Percentiles rank a stretch among this genome's conserved stretches.
Conservation (phyloP, 2,797 vertebrate species). For the Parambassis ranga region DNA sequence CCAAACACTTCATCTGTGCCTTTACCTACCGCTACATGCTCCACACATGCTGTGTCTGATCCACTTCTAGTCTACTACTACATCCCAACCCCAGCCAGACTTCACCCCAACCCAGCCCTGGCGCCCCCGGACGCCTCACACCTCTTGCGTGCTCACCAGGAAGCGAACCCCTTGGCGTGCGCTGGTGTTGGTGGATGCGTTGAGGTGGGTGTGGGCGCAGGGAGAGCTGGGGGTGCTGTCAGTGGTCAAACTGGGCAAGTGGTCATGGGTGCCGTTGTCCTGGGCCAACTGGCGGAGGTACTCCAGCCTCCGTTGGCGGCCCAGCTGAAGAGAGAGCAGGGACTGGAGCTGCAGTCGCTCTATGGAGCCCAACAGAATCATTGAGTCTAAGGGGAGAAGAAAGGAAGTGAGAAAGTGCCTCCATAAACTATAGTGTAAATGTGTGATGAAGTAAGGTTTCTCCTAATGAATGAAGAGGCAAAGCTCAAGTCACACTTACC, state of each 20-base stretch:
- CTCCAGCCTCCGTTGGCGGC: conserved; percentile 82
- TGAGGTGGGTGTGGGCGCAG: conserved; percentile 48
- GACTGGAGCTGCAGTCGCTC: conserved; percentile 92
- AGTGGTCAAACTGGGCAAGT: conserved; percentile 64
- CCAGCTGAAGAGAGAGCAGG: conserved; percentile 87
- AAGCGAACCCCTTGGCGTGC: conserved; percentile 85
- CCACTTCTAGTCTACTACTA: conserved; percentile 35
- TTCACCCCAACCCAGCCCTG: conserved; percentile 46
- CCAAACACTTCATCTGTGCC: conserved; percentile 67
- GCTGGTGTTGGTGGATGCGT: conserved; percentile 50
- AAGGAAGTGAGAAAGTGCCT: background rate
- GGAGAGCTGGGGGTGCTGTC: conserved; percentile 75
- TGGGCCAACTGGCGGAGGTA: conserved; percentile 79
- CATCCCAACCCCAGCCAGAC: conserved; percentile 49
- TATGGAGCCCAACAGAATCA: conserved; percentile 98
- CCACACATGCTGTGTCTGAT: conserved; percentile 61
- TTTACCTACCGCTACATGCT: conserved; percentile 75
- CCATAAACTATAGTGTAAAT: background rate
- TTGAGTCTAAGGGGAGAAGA: conserved; percentile 82
- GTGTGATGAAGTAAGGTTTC: background rate
- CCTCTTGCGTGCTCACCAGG: conserved; percentile 86
- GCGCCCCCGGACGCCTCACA: conserved; percentile 68
- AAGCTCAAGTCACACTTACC: conserved; percentile 82
- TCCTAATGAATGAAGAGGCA: background rate
- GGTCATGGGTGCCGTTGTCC: conserved; percentile 76